Evolutionary conservation across 2,797 vertebrate species (phyloP), one percentile per base, ranked within the genome.

Genomic region (Delichon dasypus): DNA sequence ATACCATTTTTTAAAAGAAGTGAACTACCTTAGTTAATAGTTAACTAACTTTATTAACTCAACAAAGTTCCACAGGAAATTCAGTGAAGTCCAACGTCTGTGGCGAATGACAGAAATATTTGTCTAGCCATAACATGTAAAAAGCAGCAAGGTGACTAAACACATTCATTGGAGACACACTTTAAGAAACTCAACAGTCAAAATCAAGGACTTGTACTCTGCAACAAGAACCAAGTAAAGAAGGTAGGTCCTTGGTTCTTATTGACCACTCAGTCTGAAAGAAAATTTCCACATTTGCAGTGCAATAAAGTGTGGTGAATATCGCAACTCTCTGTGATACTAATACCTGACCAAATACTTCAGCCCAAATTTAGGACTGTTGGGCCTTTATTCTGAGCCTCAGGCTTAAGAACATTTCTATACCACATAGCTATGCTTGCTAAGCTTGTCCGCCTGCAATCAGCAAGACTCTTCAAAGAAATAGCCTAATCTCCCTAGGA

Each of bases 171-270:
- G 21, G 21, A 83, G 36, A 70, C 15, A 55, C 25, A 11, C 18
- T 88, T 91, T 45, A 53, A 91, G 90, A 79, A 53, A 54, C 20
- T 78, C 51, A 36, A 30, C 40, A 66, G 42, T 68, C 48, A 88
- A 88, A 89, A 82, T n/a, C n/a, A 91, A 61, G 40, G 72, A 82
- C 40, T 79, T 36, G 20, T 38, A 61, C 48, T 64, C 76, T 61
- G 47, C 50, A 74, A 20, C 12, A 94, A 65, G 34, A 64, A 64
- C 22, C 19, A 84, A 61, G 83, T 27, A 61, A 66, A 26, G 10
- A 86, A 83, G 58, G 51, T 47, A 57, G 40, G 32, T 86, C 62
- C 30, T 89, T 65, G 36, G 34, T 5, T 79, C 73, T 85, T 40
- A 74, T 17, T 32, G 57, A 26, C 40, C 34, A 29, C 13, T 77